Base-by-base conservation (phyloP, 2,113 vertebrate species). In the Albula glossodonta region DNA sequence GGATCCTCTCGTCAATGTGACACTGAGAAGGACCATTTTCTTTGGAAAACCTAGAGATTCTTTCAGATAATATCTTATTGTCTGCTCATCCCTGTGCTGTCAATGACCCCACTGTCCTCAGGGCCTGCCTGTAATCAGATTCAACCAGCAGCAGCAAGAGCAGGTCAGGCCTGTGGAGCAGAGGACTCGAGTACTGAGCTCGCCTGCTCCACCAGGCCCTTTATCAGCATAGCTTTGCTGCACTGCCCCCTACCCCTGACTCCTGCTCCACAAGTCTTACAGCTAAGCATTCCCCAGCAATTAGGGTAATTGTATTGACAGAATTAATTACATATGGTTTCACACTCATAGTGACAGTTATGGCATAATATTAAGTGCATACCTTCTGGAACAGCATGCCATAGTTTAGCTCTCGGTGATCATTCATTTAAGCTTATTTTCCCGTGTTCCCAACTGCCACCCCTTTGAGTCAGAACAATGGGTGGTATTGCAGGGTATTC, bases 31-130 rank as follows among this genome's bases (percentile, higher is more conserved):
- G 93, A 94, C 92, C 93, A 93, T 95, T 96, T 96, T 96, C 94
- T 92, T 95, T 96, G 95, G 94, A 93, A 95, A 95, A 95, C 94
- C 95, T 94, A 94, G 94, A 95, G 95, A 96, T 95, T 95, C 95
- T 94, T 94, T 92, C 91, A 94, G 95, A 96, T 96, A 96, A 95
- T 96, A 95, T 95, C 93, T 93, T 94, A 96, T 96, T 96, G 95
- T 96, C 93, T 95, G 94, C 94, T 94, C 94, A 94, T 95, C 94
- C 93, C 92, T 89, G 92, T 90, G 92, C 93, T 95, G 93, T 96
- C 92, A 96, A 96, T 95, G 94, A 96, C 92, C 93, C 91, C 93
- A 91, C 93, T 96, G 95, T 96, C 94, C 94, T 92, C 91, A 5
- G 93, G 94, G 92, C 93, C 91, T 92, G 91, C 70, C 91, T 94